phyloP scores from a whole-genome alignment of 2,113 vertebrate genomes.

The Choloepus hoffmanni region DNA sequence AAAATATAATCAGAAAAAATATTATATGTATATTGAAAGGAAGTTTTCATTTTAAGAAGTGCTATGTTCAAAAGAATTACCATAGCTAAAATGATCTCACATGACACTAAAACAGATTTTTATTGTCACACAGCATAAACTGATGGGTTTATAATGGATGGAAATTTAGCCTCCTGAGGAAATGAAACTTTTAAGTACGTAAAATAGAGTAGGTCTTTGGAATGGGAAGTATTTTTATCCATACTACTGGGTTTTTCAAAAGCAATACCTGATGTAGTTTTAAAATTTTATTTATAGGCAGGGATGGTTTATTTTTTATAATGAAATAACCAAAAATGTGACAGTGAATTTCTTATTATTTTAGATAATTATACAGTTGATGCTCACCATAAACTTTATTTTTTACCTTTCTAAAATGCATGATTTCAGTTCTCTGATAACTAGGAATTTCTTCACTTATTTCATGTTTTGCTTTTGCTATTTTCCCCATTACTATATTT shows the following conservation, averaged over 20 bases:
- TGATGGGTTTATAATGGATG: not conserved
- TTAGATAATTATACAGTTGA: not conserved
- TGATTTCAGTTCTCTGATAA: not conserved
- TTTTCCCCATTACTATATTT: not conserved
- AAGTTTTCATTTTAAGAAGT: not conserved
- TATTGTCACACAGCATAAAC: not conserved
- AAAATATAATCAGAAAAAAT: not conserved
- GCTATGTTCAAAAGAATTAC: not conserved
- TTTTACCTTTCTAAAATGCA: slow-evolving; percentile 2
- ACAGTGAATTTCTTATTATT: not conserved
- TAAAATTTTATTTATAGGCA: not conserved
- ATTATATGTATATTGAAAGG: not conserved
- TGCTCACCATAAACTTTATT: not conserved
- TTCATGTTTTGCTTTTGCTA: not conserved
- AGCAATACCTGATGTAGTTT: not conserved
- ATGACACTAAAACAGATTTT: not conserved
- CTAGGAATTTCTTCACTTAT: not conserved
- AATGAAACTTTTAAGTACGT: not conserved
- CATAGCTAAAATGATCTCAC: not conserved
- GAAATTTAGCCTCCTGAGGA: not conserved
- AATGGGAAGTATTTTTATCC: not conserved
- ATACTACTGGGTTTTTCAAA: not conserved
- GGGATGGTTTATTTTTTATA: not conserved
- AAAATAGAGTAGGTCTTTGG: not conserved
- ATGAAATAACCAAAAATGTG: not conserved